A percentile compares a stretch with the other conserved stretches of the same genome.
Evolutionary conservation across 2,797 vertebrate genomes (phyloP).

Genomic region (Cyclura pinguis): DNA sequence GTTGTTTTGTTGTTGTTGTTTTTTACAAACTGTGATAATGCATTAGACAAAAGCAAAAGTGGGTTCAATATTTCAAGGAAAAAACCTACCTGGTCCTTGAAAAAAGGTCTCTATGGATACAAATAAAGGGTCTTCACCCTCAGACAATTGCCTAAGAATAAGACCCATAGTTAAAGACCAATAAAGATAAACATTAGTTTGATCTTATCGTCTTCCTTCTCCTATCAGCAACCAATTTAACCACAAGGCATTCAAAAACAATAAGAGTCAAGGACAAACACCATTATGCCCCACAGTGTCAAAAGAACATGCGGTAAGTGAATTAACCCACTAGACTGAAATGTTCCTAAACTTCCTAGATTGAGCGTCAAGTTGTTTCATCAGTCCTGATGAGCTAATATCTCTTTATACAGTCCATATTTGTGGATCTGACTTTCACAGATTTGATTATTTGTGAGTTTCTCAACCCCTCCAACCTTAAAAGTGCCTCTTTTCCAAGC

Average conservation of each 20-base stretch:
- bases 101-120: not conserved
- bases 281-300: not conserved
- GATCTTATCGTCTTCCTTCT: not conserved
- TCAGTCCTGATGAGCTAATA: not conserved
- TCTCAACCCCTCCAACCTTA: too few species aligned
- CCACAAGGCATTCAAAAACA: not conserved
- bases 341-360: not conserved
- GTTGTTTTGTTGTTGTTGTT: too few species aligned
- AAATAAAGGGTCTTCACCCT: not conserved
- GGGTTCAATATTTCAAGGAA: too few species aligned
- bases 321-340: not conserved
- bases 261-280: not conserved
- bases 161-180: not conserved
- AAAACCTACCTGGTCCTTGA: not conserved
- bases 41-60: not conserved
- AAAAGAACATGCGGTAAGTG: not conserved
- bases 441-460: too few species aligned
- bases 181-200: not conserved
- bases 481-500: too few species aligned
- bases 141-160: not conserved
- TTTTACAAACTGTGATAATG: not conserved
- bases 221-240: not conserved
- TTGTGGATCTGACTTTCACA: too few species aligned
- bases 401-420: not conserved
- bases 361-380: not conserved